A percentile compares a stretch with the other conserved stretches of the same genome.
phyloP scores from a whole-genome alignment of 2,113 vertebrate species.

The Megatriorchis doriae region DNA sequence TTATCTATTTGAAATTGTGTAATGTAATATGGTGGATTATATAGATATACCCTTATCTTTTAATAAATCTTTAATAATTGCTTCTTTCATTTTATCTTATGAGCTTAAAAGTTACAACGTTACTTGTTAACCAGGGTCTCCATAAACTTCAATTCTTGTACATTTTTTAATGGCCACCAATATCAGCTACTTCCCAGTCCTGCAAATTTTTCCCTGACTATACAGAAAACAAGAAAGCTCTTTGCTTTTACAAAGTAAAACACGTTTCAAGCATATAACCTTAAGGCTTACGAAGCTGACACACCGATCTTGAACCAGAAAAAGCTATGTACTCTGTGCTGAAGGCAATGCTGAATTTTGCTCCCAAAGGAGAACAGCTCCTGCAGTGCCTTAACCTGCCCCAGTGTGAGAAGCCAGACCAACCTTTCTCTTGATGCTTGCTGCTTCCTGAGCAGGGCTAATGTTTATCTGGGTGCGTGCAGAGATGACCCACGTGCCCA shows the following conservation, averaged over 20 bases:
- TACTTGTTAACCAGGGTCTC: not conserved
- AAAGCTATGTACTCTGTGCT: not conserved
- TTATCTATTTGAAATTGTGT: not conserved
- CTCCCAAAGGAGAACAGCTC: not conserved
- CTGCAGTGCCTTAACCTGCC: not conserved
- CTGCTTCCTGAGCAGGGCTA: not conserved
- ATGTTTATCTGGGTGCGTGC: not conserved
- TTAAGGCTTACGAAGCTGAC: not conserved
- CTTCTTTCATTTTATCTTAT: not conserved
- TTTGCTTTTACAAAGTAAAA: not conserved
- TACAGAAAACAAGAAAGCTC: not conserved
- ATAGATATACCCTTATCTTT: not conserved
- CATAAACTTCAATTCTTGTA: not conserved
- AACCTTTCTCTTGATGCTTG: not conserved
- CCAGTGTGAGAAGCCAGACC: rapidly evolving
- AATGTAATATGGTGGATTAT: not conserved
- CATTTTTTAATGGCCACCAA: not conserved
- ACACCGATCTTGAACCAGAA: not conserved
- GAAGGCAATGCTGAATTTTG: not conserved
- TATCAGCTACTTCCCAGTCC: not conserved
- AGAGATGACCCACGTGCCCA: not conserved
- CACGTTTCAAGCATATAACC: not conserved
- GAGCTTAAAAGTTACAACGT: not conserved
- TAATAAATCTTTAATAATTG: not conserved
- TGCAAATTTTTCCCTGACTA: not conserved